Conservation (phyloP, 53 echinoderm and acorn worm species). For the Apostichopus leukothele region DNA sequence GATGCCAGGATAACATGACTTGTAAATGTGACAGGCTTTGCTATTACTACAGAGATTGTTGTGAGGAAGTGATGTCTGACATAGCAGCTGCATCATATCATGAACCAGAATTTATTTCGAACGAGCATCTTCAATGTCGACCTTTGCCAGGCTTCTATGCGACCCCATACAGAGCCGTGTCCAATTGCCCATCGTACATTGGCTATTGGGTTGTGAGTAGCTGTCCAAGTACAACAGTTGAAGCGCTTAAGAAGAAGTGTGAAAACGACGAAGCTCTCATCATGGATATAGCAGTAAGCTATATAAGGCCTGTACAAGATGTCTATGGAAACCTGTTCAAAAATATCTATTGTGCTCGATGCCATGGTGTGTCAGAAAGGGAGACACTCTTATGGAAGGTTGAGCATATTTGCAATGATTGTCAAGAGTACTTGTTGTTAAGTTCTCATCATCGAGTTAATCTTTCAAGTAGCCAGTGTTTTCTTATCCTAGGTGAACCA, state of each 20-base stretch:
- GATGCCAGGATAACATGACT: conserved; percentile 2
- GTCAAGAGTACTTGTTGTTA: not conserved
- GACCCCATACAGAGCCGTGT: not conserved
- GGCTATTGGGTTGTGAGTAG: not conserved
- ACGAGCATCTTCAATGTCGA: not conserved
- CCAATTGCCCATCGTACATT: not conserved
- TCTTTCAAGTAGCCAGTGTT: not conserved
- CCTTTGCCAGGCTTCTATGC: not conserved
- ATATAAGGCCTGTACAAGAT: not conserved
- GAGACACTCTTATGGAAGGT: not conserved
- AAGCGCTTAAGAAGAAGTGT: not conserved
- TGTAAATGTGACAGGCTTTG: not conserved
- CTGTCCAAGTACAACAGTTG: not conserved
- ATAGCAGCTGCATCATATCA: not conserved
- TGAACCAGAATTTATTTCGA: not conserved
- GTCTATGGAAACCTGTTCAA: not conserved
- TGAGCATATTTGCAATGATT: not conserved
- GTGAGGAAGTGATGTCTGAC: not conserved
- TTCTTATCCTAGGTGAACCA: not conserved
- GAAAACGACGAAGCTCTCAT: not conserved
- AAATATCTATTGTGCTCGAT: not conserved
- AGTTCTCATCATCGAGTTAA: not conserved
- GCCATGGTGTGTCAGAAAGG: not conserved
- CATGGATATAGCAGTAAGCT: not conserved
- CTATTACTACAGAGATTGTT: not conserved